Conservation (phyloP, 2,113 vertebrate species). For the Acanthochromis polyacanthus region DNA sequence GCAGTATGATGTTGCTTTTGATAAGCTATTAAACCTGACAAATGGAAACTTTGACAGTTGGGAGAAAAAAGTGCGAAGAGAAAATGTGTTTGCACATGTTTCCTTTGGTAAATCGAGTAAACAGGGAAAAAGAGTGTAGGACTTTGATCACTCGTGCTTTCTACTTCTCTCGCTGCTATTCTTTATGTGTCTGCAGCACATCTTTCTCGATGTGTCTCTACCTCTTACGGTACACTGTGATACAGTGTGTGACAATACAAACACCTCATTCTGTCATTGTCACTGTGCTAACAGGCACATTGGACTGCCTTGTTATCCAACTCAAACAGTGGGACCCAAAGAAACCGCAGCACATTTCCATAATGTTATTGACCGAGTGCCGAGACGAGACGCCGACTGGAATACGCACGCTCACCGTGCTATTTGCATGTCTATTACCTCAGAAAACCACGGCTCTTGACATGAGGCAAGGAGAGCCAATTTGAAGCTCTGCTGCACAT, state of each 20-base stretch:
- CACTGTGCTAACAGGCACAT: slow-evolving; percentile 67
- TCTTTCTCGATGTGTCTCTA: slow-evolving; percentile 13
- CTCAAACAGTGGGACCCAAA: slow-evolving; percentile 68
- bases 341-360: slow-evolving; percentile 72
- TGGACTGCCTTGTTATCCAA: slow-evolving; percentile 71
- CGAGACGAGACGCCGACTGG: slow-evolving; percentile 40
- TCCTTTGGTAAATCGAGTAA: slow-evolving; percentile 47
- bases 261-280: slow-evolving; percentile 74
- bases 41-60: slow-evolving; percentile 43
- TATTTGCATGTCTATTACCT: slow-evolving; percentile 81
- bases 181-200: slow-evolving; percentile 17
- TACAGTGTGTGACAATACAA: slow-evolving; percentile 68
- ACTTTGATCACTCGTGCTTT: slow-evolving; percentile 53
- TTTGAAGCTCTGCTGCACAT: slow-evolving; percentile 78
- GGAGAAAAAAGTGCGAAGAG: not conserved
- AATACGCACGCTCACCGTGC: slow-evolving; percentile 30
- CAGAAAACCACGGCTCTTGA: slow-evolving; percentile 55
- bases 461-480: slow-evolving; percentile 70
- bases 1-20: slow-evolving; percentile 32
- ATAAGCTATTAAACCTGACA: slow-evolving; percentile 44
- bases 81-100: slow-evolving; percentile 40
- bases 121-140: slow-evolving; percentile 19
- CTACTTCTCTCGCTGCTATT: not conserved
- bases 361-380: slow-evolving; percentile 79
- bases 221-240: not conserved